Conservation (phyloP, 2,797 vertebrate species). For the Sebastes kiyomatsui region DNA sequence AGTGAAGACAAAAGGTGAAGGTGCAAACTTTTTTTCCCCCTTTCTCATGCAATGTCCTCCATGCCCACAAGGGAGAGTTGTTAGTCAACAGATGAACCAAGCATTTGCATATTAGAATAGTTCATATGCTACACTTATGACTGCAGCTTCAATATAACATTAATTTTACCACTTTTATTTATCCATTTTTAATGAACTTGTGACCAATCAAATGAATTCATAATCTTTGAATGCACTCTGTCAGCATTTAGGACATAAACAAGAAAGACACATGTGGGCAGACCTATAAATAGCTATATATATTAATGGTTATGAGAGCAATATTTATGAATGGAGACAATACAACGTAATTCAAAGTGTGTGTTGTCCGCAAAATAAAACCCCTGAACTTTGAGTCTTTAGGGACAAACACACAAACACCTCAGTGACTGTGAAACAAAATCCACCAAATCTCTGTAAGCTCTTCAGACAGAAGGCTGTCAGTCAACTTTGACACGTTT, state of each 20-base stretch:
- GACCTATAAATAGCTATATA: background rate
- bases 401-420: background rate
- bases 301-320: background rate
- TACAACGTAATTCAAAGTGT: background rate
- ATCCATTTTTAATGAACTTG: background rate
- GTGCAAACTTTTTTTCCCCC: background rate
- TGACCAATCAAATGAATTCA: background rate
- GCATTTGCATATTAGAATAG: background rate
- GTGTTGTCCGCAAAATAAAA: background rate
- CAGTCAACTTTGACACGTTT: background rate
- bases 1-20: background rate
- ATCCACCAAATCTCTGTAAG: background rate
- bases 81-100: conserved; percentile 70
- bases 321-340: background rate
- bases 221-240: background rate
- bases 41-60: conserved; percentile 47
- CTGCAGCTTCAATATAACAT: background rate
- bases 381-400: background rate
- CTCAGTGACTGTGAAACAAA: background rate
- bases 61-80: conserved; percentile 79
- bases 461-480: background rate
- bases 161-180: background rate
- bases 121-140: background rate
- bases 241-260: background rate
- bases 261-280: background rate